Base-by-base conservation (phyloP, 2,888 invertebrate species). In the Agrotis ipsilon region DNA sequence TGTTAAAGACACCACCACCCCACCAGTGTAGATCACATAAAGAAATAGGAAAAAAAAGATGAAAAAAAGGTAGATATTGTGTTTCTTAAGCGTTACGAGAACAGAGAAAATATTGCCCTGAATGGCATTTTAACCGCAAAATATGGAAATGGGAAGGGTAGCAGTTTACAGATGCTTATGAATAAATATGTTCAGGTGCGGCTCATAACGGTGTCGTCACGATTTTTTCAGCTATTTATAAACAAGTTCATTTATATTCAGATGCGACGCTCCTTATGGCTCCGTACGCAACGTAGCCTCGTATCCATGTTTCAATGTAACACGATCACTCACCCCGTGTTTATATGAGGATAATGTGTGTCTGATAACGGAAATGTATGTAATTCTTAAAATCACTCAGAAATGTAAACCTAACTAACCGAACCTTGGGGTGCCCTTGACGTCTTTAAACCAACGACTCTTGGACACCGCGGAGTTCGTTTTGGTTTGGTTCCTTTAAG, bases 231-330 rank as follows among this genome's bases (percentile, higher is more conserved):
- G 69, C 63, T 60, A 69, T 69, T 80, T 72, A 67, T 69, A 80
- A 80, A 75, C 76, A 78, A 85, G 85, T 86, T 87, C 87, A 87
- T 90, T 90, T 87, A 89, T 88, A 90, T 88, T 90, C 88, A 85
- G 82, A 62, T 72, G 80, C 68, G 70, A 52, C 49, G 45, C 57
- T 18, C 18, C 51, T 19, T 39, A 27, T 54, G 86, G 72, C n/a
- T 78, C 78, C 81, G 73, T 46, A 64, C 83, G 82, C 86, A 85
- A 86, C 85, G n/a, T 55, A 32, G 32, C n/a, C 14, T 32, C 32
- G 7, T 32, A 84, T 86, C 87, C 87, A 89, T 87, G 88, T 89
- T 87, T 87, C 87, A 87, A 82, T 86, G 86, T 86, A 79, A 88
- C 84, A 68, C 78, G 83, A 87, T 81, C 83, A 72, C 68, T 77